Evolutionary conservation across 30 jellyfish, hydroid and myxozoan species (phyloP).

Genomic region (Mastigias papua): DNA sequence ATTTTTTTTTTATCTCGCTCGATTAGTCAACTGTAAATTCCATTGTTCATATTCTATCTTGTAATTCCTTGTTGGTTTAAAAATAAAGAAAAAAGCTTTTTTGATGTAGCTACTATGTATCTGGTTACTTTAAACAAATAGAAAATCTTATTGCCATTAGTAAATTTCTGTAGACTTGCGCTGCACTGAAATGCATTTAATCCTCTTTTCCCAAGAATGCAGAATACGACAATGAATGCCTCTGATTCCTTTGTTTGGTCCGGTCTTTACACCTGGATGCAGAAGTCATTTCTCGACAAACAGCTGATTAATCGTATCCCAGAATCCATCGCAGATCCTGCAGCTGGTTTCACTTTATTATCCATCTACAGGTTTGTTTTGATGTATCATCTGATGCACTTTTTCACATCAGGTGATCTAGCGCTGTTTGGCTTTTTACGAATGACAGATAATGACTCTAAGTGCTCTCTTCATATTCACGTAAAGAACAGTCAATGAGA

Average conservation of each 20-base stretch:
- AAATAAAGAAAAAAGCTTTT: too few relatives aligned
- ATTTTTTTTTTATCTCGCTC: too few relatives aligned
- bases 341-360: conserved; percentile 50
- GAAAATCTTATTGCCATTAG: neutral
- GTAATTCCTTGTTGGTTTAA: too few relatives aligned
- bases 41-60: too few relatives aligned
- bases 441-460: too few relatives aligned
- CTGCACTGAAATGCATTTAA: neutral
- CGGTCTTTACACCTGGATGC: conserved; percentile 52
- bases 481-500: too few relatives aligned
- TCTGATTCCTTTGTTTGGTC: conserved; percentile 50
- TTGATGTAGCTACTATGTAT: too few relatives aligned
- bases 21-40: too few relatives aligned
- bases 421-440: too few relatives aligned
- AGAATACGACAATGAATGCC: neutral
- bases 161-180: neutral
- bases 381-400: neutral
- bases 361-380: conserved; percentile 18
- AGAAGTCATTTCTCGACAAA: conserved; percentile 9
- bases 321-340: conserved; percentile 54
- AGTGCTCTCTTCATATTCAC: too few relatives aligned
- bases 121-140: too few relatives aligned
- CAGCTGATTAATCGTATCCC: conserved; percentile 50
- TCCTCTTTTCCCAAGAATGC: neutral
- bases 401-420: too few relatives aligned